Evolutionary conservation across 2,797 vertebrate species (phyloP), one percentile per base, ranked within the genome.

Genomic region (Tauraco hartlaubi): DNA sequence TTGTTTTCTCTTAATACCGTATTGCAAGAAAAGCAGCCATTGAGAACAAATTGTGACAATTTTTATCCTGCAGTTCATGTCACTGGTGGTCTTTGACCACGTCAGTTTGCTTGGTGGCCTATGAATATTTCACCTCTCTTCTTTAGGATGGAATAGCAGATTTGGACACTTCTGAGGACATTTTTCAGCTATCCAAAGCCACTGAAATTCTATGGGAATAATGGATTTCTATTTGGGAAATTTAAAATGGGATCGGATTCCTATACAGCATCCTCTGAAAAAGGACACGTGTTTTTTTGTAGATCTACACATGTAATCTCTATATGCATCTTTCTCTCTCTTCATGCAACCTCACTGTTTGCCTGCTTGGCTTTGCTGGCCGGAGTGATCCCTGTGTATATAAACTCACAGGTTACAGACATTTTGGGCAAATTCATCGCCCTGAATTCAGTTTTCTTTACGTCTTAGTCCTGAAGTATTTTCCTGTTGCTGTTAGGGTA

Each of bases 1-100:
- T 92, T 95, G 87, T 92, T 94, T 95, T 95, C 85, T 91, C 92
- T 93, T 90, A 93, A 91, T 95, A 77, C 52, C 9, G 3, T 37
- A 61, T 74, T 95, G 64, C 82, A 79, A 78, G 94, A 56, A 92
- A 92, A 96, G 55, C 81, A 94, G 91, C 48, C 63, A 54, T 23
- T 78, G 88, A 84, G 85, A 72, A 86, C 37, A 76, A 96, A 96
- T 88, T 67, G 83, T 93, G 78, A 69, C 5, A 2, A 52, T 95
- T 96, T 95, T 95, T 85, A 91, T 85, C 61, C 67, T 1, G 12
- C 10, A 1, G 48, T 90, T 96, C 31, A 4, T 85, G 87, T 66
- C 87, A 71, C 67, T 79, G 37, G 29, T 75, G 74, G 61, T 88
- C 82, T 91, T 88, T 9, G 17, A 75, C 72, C 83, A 69, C 7